Evolutionary conservation across 92 coral and sea anemone species (phyloP), one percentile per base, ranked within the genome.

Genomic region (Porites lobata): DNA sequence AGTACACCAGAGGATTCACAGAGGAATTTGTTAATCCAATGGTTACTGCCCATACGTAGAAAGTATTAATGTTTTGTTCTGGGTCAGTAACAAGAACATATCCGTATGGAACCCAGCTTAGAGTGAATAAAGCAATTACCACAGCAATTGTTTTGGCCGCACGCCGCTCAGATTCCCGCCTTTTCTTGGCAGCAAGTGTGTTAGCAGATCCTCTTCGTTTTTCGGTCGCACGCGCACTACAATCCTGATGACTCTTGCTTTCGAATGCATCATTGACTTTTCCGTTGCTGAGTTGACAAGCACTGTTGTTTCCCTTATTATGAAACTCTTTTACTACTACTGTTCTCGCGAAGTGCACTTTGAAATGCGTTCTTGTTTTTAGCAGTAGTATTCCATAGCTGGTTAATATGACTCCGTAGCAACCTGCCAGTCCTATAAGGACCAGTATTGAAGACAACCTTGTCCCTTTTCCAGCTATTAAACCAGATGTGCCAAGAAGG

Each of bases 21-120:
- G 92, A 87, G 19, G 96, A 94, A 78, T 91, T 94, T 8, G 93
- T 72, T 50, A 94, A 61, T 52, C 94, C 89, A 12, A 88, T 79
- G n/a, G 92, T 87, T 6, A 94, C 92, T 7, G 91, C 87, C 94
- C 96, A 94, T 17, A 94, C 78, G 75, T 93, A 93, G 38, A 78
- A 93, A 32, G 96, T 87, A 5, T 87, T 93, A 14, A 90, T 82
- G 63, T 85, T 88, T 64, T 82, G 82, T 5, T 87, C 78, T 4
- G 93, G 94, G 72, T 83, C 87, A 32, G 52, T 71, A 14, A 85
- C 89, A 14, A 94, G 78, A 51, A 84, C 78, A 64, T 84, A 86
- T 43, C 86, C 85, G 68, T 88, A 86, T n/a, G 94, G 94, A 51
- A 87, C 82, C 96, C 96, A 94, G n/a, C 88, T 88, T 53, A 94